Conservation (phyloP, 1,140 invertebrate species). For the Chlorops oryzae region DNA sequence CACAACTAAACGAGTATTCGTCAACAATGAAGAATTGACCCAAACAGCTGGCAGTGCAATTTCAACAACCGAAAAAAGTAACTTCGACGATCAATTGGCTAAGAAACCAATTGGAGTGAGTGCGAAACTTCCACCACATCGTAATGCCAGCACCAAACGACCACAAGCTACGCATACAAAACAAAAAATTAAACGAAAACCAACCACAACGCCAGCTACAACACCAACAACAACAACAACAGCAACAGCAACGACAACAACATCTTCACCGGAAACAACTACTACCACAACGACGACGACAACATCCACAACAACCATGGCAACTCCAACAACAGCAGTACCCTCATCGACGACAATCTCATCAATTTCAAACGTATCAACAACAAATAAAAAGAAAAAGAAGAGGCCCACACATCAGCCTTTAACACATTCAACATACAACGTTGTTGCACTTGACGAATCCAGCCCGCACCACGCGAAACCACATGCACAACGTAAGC, state of each 20-base stretch:
- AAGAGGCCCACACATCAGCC: conserved; percentile 38
- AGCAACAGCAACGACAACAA: conserved; percentile 10
- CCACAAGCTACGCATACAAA: conserved; percentile 18
- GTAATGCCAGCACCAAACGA: conserved; percentile 20
- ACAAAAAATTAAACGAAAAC: conserved; percentile 36
- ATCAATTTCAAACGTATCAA: conserved; percentile 8
- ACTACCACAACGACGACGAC: conserved; percentile 22
- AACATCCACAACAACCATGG: conserved; percentile 15
- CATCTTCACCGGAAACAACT: conserved; percentile 15
- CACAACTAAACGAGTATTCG: conserved; percentile 34
- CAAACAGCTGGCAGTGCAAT: conserved; percentile 24
- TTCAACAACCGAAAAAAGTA: conserved; percentile 1
- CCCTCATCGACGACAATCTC: not conserved
- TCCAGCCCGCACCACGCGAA: conserved; percentile 20
- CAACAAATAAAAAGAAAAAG: conserved; percentile 31
- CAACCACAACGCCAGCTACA: conserved; percentile 24
- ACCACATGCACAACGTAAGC: conserved; percentile 26
- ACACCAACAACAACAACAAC: conserved; percentile 17
- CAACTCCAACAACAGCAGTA: conserved; percentile 10
- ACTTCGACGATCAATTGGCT: conserved; percentile 19
- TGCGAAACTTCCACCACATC: conserved; percentile 31
- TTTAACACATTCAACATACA: conserved; percentile 4
- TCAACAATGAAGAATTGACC: conserved; percentile 39
- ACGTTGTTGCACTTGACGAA: conserved; percentile 11
- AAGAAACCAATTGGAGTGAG: conserved; percentile 31